Evolutionary conservation across 1,140 invertebrate species (phyloP).

Genomic region (Temnothorax longispinosus): DNA sequence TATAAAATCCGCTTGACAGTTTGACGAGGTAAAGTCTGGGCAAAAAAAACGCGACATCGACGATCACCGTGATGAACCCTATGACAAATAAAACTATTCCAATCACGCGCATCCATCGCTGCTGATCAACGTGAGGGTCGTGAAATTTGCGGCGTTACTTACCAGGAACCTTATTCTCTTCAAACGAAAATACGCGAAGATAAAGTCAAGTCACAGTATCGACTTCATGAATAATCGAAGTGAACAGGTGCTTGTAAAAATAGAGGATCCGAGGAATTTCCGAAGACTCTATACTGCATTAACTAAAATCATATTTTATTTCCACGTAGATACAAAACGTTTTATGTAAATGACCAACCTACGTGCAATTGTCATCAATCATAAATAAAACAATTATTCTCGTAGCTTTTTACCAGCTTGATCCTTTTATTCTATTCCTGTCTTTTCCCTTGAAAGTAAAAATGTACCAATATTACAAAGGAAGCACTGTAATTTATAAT

Average conservation of each 20-base stretch:
- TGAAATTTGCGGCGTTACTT: not conserved
- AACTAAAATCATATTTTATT: not conserved
- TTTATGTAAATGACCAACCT: not conserved
- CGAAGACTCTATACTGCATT: not conserved
- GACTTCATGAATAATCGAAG: not conserved
- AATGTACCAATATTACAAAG: not conserved
- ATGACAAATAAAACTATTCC: constrained; percentile 34
- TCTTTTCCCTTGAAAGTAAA: not conserved
- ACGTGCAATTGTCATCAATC: not conserved
- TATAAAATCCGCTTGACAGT: not conserved
- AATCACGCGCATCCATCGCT: constrained; percentile 6
- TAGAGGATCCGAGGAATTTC: not conserved
- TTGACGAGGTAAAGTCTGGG: not conserved
- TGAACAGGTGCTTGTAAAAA: not conserved
- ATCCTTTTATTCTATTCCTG: not conserved
- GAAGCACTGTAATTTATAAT: not conserved
- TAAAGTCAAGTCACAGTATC: not conserved
- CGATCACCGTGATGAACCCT: not conserved
- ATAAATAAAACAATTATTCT: not conserved
- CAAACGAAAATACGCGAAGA: not conserved
- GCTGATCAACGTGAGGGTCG: not conserved
- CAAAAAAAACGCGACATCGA: not conserved
- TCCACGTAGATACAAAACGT: not conserved
- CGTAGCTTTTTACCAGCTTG: not conserved
- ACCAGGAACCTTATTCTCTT: not conserved